phyloP scores from a whole-genome alignment of 2,888 invertebrate species.

The Epinotia bilunana region DNA sequence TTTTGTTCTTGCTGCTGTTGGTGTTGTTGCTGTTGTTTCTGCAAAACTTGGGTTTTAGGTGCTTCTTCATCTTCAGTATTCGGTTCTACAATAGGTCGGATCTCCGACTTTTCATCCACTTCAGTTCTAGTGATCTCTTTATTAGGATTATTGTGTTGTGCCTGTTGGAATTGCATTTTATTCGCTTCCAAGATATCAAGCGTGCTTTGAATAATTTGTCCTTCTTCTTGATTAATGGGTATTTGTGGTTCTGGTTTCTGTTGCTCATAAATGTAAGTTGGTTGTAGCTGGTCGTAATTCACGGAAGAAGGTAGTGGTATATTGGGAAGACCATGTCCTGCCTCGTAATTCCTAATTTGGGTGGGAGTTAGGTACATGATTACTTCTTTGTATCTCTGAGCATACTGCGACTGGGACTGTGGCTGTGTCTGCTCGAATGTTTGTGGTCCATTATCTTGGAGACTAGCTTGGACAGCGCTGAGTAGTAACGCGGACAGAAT shows the following conservation, averaged over 20 bases:
- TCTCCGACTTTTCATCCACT: constrained; percentile 8
- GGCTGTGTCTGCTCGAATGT: constrained; percentile 49
- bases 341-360: constrained; percentile 67
- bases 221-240: constrained; percentile 35
- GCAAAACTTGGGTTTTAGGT: constrained; percentile 20
- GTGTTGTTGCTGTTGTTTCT: constrained; percentile 16
- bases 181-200: constrained; percentile 38
- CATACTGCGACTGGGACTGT: constrained; percentile 36
- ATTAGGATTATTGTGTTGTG: constrained; percentile 13
- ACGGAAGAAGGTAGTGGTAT: not conserved
- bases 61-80: constrained; percentile 45
- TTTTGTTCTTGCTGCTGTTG: constrained; percentile 33
- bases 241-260: constrained; percentile 9
- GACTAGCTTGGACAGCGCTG: constrained; percentile 53
- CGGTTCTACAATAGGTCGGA: constrained; percentile 42
- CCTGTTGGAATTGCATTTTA: constrained; percentile 26
- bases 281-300: constrained; percentile 11
- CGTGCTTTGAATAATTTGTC: constrained; percentile 36
- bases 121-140: constrained; percentile 25
- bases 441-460: constrained; percentile 60
- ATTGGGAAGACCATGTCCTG: constrained; percentile 53
- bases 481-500: constrained; percentile 55
- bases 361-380: constrained; percentile 70
- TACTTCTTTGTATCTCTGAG: constrained; percentile 63
- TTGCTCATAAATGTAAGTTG: constrained; percentile 24